Base-by-base conservation (phyloP, 1,140 invertebrate species). In the Drosophila carrolli region DNA sequence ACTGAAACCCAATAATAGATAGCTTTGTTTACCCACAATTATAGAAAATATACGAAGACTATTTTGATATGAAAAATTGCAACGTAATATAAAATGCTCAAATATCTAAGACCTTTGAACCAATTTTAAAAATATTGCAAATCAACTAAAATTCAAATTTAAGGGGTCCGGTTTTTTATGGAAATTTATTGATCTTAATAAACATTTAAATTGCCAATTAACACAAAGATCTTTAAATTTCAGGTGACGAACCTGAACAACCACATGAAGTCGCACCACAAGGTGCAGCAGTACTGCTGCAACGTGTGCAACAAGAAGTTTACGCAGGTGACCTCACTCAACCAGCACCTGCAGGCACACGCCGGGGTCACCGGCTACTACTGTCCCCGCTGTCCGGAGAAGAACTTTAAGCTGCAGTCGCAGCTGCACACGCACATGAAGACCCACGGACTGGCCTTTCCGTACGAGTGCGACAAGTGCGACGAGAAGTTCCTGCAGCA, bases 201-300 rank as follows among this genome's bases (percentile, higher is more conserved):
- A 32, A 7, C 8, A 8, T n/a, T 37, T 16, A 14, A 13, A 43
- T 29, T 27, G 29, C 7, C 6, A 32, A 32, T 32, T 8, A 32
- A 32, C 7, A 8, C 29, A 32, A 2, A 32, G 7, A 16, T 37
- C 4, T 10, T 10, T 66, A 6, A 37, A 47, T 61, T 46, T 0
- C 40, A 92, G 91, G 91, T 92, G 40, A 92, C 92, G 58, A 92
- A 92, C 71, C 72, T 92, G 7, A 92, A 92, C 68, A 92, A 92
- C 62, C 92, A 92, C 56, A 92, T 92, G 92, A 92, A 92, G 71
- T 92, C 92, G 14, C 92, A 92, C 54, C 92, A 92, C 32, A 92
- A 92, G 78, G 92, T 92, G 51, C 92, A 92, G 32, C 92, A 92
- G 51, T 92, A 92, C 46, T 92, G 90, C 51, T 92, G 92, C 76